Evolutionary conservation across 2,797 vertebrate genomes (phyloP).

Genomic region (Hypotaenidia philippensis): DNA sequence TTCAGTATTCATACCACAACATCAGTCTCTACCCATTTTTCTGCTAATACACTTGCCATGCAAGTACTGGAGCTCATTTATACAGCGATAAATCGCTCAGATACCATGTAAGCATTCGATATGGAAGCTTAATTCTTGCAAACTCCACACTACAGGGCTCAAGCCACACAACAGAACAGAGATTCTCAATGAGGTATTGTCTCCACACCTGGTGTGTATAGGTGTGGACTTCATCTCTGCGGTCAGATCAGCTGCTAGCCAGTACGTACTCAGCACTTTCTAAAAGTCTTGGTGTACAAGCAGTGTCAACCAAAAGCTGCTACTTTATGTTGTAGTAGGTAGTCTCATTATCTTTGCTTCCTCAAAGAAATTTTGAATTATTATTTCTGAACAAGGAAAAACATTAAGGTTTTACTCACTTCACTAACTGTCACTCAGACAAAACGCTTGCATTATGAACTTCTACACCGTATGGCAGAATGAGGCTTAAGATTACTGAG

Average conservation of each 20-base stretch:
- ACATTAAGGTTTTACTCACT: not conserved
- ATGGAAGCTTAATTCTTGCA: fast-evolving
- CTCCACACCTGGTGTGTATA: not conserved
- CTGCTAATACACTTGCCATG: not conserved
- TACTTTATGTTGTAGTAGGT: not conserved
- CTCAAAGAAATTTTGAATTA: not conserved
- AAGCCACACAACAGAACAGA: not conserved
- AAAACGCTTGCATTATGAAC: not conserved
- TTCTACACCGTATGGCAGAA: not conserved
- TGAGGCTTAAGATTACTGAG: not conserved
- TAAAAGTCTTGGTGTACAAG: not conserved
- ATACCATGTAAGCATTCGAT: not conserved
- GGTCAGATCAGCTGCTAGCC: not conserved
- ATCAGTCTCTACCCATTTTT: not conserved
- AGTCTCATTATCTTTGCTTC: not conserved
- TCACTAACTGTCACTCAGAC: not conserved
- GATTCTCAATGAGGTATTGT: not conserved
- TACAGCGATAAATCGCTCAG: not conserved
- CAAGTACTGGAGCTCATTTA: not conserved
- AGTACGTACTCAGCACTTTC: not conserved
- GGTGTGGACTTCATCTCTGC: not conserved
- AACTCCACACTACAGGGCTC: not conserved
- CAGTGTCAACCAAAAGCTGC: not conserved
- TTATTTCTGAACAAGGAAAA: not conserved
- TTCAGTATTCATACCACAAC: not conserved